These are phyloP conservation scores for Enteromius radiatus DNA, from an alignment of 2,797 vertebrate species.

Conservation along the genomic window DNA sequence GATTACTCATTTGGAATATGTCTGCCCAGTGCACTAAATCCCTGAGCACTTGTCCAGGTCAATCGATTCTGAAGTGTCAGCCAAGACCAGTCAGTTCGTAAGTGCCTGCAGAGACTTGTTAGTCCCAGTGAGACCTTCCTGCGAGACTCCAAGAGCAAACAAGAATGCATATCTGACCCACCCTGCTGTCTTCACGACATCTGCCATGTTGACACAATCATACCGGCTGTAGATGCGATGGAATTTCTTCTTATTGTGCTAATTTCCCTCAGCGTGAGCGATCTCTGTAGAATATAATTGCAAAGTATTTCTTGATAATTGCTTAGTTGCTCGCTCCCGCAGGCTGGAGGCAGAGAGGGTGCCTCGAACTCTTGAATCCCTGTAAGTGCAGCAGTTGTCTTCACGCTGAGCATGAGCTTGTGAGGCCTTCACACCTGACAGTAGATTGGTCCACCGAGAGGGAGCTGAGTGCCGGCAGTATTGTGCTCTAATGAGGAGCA, in stretches of 20 bases:
- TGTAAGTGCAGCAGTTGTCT: conserved; percentile 45
- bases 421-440: conserved; percentile 56
- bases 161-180: conserved; percentile 66
- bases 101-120: conserved; percentile 69
- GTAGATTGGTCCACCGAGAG: conserved; percentile 53
- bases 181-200: conserved; percentile 59
- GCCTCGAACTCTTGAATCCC: conserved; percentile 44
- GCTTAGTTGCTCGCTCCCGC: conserved; percentile 45
- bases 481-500: conserved; percentile 63
- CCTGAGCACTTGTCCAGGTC: conserved; percentile 53
- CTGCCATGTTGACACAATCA: conserved; percentile 61
- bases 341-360: conserved; percentile 20
- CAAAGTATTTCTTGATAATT: conserved; percentile 59
- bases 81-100: conserved; percentile 61
- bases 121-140: conserved; percentile 62
- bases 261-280: conserved; percentile 46
- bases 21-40: conserved; percentile 57
- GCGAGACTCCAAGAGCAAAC: conserved; percentile 65
- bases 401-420: conserved; percentile 42
- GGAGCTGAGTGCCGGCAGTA: conserved; percentile 44
- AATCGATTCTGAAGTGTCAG: conserved; percentile 61
- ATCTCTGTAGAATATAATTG: conserved; percentile 56
- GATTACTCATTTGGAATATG: conserved; percentile 61
- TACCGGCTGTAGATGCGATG: conserved; percentile 42
- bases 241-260: conserved; percentile 59